phyloP scores from a whole-genome alignment of 2,113 vertebrate species.

The Pseudorectes ferrugineus region DNA sequence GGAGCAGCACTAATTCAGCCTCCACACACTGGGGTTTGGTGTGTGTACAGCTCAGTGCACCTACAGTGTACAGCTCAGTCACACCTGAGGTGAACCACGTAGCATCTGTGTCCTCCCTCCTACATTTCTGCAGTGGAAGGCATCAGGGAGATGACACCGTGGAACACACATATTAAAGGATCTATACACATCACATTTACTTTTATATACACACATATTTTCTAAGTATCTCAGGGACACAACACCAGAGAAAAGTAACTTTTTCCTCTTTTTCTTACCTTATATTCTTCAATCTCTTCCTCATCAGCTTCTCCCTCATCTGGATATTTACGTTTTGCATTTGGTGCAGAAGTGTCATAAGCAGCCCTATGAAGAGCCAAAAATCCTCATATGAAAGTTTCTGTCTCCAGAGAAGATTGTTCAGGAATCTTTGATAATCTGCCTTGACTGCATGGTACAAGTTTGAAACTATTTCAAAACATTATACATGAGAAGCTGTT shows the following conservation, averaged over 20 bases:
- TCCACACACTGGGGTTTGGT: neutral
- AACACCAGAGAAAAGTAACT: neutral
- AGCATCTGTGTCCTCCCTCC: fast-evolving
- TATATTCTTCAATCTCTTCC: slow-evolving; percentile 91
- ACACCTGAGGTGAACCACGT: fast-evolving
- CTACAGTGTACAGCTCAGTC: too few relatives aligned
- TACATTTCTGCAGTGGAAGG: neutral
- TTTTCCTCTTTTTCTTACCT: slow-evolving; percentile 67
- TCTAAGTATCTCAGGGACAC: neutral
- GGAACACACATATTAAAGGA: neutral
- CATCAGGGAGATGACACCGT: neutral
- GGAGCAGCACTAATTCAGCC: neutral
- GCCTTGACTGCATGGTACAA: neutral
- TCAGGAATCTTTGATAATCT: neutral
- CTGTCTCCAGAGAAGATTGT: neutral
- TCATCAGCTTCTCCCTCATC: slow-evolving; percentile 90
- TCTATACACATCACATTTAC: fast-evolving
- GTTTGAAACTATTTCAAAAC: neutral
- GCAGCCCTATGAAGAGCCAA: slow-evolving; percentile 77
- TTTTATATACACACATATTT: neutral
- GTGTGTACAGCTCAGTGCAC: fast-evolving
- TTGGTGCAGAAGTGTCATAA: slow-evolving; percentile 82
- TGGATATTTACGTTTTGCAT: slow-evolving; percentile 81
- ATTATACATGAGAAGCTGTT: fast-evolving
- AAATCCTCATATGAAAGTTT: neutral